phyloP scores from a whole-genome alignment of 2,888 invertebrate genomes.

The Diarsia mendica region DNA sequence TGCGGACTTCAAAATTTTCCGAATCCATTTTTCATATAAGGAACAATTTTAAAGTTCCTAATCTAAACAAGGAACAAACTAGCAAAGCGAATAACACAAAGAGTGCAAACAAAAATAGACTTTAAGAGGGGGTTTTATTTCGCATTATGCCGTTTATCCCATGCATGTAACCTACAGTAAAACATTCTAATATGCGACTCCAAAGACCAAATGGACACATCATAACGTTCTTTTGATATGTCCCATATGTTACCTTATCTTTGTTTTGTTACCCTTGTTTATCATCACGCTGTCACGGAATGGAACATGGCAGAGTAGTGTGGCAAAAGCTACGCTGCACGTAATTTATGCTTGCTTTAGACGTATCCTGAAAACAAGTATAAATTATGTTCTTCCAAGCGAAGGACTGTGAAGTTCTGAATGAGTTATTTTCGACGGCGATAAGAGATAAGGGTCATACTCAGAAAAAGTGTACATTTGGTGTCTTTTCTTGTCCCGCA shows the following conservation, averaged over 20 bases:
- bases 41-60: background rate
- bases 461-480: too few relatives aligned
- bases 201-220: constrained; percentile 30
- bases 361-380: background rate
- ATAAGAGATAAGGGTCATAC: too few relatives aligned
- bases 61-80: background rate
- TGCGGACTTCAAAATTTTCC: background rate
- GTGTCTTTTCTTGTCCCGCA: too few relatives aligned
- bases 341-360: constrained; percentile 39
- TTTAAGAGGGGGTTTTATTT: background rate
- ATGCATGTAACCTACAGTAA: constrained; percentile 1
- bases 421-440: background rate
- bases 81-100: background rate
- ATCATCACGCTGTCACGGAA: constrained; percentile 58
- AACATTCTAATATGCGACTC: constrained; percentile 2
- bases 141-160: background rate
- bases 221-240: constrained; percentile 64
- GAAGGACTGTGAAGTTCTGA: background rate
- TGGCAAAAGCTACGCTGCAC: constrained; percentile 40
- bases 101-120: background rate
- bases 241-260: constrained; percentile 43
- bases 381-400: background rate
- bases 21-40: background rate
- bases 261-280: constrained; percentile 48
- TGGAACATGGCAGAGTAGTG: constrained; percentile 23